These are phyloP conservation scores for Cichladusa arquata DNA, from an alignment of 2,113 vertebrate species.

Conservation along the genomic window DNA sequence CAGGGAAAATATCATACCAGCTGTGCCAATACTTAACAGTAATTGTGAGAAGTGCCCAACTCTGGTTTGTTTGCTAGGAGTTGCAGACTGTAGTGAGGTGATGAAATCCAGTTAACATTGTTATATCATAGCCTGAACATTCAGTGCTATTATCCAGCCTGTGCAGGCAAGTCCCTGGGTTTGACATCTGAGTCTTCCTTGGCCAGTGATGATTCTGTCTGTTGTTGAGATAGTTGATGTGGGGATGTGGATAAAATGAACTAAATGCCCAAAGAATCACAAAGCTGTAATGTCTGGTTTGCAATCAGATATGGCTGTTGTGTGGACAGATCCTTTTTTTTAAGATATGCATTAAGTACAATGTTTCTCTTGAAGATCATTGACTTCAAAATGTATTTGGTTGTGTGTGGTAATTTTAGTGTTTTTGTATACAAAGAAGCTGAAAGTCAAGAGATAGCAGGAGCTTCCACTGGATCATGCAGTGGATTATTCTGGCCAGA, in stretches of 20 bases:
- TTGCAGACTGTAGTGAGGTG: background rate
- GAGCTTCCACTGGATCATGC: background rate
- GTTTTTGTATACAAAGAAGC: background rate
- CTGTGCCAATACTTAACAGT: background rate
- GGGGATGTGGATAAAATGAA: conserved; percentile 26
- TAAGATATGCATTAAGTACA: background rate
- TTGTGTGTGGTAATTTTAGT: background rate
- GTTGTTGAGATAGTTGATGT: conserved; percentile 33
- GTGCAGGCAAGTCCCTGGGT: conserved; percentile 54
- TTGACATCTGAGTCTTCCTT: conserved; percentile 44
- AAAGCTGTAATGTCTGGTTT: background rate
- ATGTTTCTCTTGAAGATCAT: background rate
- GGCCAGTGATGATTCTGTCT: conserved; percentile 9
- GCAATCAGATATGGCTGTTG: background rate
- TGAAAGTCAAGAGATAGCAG: background rate
- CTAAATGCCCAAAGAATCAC: background rate
- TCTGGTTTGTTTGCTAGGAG: conserved; percentile 40
- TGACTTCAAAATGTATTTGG: background rate
- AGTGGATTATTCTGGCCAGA: background rate
- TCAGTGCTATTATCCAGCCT: background rate
- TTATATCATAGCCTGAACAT: background rate
- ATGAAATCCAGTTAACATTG: conserved; percentile 31
- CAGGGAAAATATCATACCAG: background rate
- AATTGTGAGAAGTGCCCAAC: conserved; percentile 7
- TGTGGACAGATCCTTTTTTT: background rate